A percentile compares a stretch with the other conserved stretches of the same genome.
These are phyloP conservation scores for Achroia grisella DNA, from an alignment of 1,140 invertebrate genomes.

Conservation along the genomic window DNA sequence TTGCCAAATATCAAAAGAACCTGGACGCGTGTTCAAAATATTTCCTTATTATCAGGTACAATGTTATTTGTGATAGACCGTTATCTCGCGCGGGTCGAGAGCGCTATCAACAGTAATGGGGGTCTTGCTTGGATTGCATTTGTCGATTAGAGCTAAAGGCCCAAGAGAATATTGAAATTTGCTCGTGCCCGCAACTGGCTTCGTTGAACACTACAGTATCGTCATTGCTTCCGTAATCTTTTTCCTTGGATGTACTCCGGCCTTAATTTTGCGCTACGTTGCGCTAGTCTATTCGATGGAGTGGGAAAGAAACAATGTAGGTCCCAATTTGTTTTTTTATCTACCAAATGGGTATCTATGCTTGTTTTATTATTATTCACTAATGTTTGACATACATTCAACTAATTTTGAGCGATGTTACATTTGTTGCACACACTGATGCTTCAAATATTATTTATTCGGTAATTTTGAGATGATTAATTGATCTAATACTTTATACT, in stretches of 20 bases:
- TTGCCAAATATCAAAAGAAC: no score
- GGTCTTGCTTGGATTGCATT: neutral
- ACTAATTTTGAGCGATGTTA: no score
- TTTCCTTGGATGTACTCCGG: neutral
- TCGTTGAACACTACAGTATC: no score
- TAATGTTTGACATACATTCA: no score
- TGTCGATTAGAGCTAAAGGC: constrained; percentile 3
- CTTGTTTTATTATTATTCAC: no score
- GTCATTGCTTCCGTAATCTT: neutral
- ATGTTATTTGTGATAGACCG: constrained; percentile 1
- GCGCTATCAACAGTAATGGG: constrained; percentile 1
- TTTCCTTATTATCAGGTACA: constrained; percentile 1
- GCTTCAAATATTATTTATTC: no score
- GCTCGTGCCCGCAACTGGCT: neutral
- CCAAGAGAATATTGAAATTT: constrained; percentile 3
- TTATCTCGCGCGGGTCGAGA: neutral
- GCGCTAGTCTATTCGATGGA: neutral
- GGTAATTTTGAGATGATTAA: no score
- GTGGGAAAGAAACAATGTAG: neutral
- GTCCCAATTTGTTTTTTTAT: no score
- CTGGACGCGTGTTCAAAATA: no score
- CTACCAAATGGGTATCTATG: no score
- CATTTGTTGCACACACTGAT: no score
- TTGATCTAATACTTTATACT: no score
- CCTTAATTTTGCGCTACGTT: constrained; percentile 3